Conservation (phyloP, 2,888 invertebrate genomes). For the Ctenicera cuprea region DNA sequence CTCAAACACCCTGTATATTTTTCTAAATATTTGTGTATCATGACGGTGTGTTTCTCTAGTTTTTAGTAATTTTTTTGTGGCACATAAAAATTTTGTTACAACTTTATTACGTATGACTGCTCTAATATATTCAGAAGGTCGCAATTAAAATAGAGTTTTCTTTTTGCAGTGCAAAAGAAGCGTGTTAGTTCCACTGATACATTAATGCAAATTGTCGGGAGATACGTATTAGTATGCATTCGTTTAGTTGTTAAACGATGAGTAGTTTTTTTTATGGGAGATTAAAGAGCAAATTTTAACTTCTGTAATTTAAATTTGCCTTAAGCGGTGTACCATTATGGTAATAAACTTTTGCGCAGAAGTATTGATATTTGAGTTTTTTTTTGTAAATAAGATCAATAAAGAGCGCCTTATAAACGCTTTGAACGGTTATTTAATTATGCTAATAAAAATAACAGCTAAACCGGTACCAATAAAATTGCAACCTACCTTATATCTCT, state of each 20-base stretch:
- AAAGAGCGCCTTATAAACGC: slow-evolving; percentile 9
- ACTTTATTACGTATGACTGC: too few relatives aligned
- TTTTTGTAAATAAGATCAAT: slow-evolving; percentile 21
- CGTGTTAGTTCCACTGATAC: slow-evolving; percentile 3
- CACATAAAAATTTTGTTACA: background rate
- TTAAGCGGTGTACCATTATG: background rate
- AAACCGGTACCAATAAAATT: slow-evolving; percentile 50
- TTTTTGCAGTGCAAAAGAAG: background rate
- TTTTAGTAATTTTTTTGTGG: too few relatives aligned
- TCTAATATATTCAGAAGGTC: slow-evolving; percentile 2
- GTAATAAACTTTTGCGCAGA: background rate
- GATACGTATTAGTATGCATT: slow-evolving; percentile 8
- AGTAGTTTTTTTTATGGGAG: slow-evolving; percentile 7
- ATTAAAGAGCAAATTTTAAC: background rate
- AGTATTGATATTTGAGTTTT: background rate
- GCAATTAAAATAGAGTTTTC: background rate
- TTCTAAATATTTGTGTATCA: background rate
- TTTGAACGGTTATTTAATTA: slow-evolving; percentile 48
- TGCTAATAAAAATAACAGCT: slow-evolving; percentile 48
- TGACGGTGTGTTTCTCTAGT: too few relatives aligned
- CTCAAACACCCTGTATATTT: too few relatives aligned
- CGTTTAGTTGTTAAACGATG: background rate
- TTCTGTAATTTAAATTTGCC: background rate
- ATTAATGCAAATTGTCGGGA: slow-evolving; percentile 26
- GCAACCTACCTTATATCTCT: slow-evolving; percentile 49